A percentile compares a stretch with the other conserved stretches of the same genome.
phyloP scores from a whole-genome alignment of 2,888 invertebrate genomes.

The Epistrophe grossulariae region DNA sequence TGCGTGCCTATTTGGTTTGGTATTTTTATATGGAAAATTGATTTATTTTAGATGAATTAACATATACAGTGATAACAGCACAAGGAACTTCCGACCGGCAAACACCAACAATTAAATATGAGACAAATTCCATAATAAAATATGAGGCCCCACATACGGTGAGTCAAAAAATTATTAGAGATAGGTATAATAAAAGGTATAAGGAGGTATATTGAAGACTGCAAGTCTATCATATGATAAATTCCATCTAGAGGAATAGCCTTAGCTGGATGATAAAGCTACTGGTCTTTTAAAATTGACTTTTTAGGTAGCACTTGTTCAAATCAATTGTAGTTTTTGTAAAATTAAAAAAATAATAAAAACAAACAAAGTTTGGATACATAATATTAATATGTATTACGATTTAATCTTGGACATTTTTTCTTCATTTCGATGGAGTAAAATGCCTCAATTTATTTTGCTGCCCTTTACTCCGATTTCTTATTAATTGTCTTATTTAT shows the following conservation, averaged over 20 bases:
- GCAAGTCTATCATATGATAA: neutral
- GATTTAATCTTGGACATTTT: too few relatives aligned
- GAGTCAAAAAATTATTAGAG: slow-evolving; percentile 35
- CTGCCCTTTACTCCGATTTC: too few relatives aligned
- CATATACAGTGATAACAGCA: slow-evolving; percentile 80
- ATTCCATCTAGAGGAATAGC: neutral
- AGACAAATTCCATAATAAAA: slow-evolving; percentile 71
- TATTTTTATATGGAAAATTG: neutral
- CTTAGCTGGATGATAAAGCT: too few relatives aligned
- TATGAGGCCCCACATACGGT: slow-evolving; percentile 73
- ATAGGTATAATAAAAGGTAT: neutral
- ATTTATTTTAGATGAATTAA: slow-evolving; percentile 78
- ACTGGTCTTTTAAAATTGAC: too few relatives aligned
- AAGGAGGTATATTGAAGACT: neutral
- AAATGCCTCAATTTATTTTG: too few relatives aligned
- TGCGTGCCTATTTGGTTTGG: neutral
- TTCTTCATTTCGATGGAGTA: too few relatives aligned
- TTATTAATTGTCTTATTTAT: too few relatives aligned
- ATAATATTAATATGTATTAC: too few relatives aligned
- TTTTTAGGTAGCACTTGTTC: too few relatives aligned
- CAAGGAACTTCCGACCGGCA: slow-evolving; percentile 77
- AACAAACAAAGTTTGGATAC: too few relatives aligned
- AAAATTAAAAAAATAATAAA: too few relatives aligned
- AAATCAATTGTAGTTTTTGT: too few relatives aligned
- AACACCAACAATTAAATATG: slow-evolving; percentile 77